Evolutionary conservation across 1,140 invertebrate genomes (phyloP).

Genomic region (Oryctes rhinoceros): DNA sequence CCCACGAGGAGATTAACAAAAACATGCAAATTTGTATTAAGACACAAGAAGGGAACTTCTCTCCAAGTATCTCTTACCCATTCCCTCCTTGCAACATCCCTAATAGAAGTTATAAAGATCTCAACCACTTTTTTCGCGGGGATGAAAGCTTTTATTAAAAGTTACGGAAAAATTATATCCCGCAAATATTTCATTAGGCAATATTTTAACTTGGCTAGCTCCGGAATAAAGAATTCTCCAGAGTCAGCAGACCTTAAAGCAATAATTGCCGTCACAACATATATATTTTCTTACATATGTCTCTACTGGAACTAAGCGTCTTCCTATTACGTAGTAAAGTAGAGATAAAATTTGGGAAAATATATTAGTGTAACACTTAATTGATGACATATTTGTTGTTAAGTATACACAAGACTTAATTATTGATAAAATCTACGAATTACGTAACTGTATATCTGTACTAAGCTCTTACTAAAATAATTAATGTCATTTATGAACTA

Average conservation of each 20-base stretch:
- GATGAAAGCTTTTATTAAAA: conserved; percentile 6
- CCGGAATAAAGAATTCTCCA: too few relatives aligned
- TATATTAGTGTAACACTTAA: too few relatives aligned
- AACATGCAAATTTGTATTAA: conserved; percentile 62
- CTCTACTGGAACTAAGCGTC: background rate
- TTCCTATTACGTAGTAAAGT: background rate
- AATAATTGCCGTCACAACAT: background rate
- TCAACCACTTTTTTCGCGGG: background rate
- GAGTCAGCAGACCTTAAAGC: background rate
- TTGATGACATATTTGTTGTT: too few relatives aligned
- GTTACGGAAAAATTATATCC: background rate
- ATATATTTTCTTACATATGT: background rate
- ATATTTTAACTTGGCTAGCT: background rate
- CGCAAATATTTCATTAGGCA: background rate
- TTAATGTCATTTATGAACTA: too few relatives aligned
- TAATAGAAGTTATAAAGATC: background rate
- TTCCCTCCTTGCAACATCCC: background rate
- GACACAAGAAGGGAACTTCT: conserved; percentile 30
- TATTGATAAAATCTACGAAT: too few relatives aligned
- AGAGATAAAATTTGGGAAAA: background rate
- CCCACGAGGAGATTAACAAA: conserved; percentile 57
- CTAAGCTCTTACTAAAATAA: too few relatives aligned
- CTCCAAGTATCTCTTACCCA: too few relatives aligned
- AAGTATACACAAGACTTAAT: too few relatives aligned
- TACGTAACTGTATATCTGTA: too few relatives aligned